phyloP scores from a whole-genome alignment of 2,113 vertebrate genomes.

The Megatriorchis doriae region DNA sequence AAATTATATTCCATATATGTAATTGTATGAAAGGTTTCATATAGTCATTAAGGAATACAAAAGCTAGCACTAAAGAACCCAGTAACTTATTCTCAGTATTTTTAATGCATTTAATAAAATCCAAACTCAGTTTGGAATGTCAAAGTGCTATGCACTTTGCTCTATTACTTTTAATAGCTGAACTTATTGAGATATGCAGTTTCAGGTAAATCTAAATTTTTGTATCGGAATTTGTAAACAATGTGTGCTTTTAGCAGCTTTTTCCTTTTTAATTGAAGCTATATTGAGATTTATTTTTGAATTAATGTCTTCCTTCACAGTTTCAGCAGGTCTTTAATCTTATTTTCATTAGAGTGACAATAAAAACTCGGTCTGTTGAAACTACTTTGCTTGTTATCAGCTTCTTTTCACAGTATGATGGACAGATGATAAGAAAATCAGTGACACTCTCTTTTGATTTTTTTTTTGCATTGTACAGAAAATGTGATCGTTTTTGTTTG shows the following conservation, averaged over 20 bases:
- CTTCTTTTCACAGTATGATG: background rate
- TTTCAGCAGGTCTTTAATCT: background rate
- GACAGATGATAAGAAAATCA: background rate
- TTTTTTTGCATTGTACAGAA: background rate
- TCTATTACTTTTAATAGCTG: background rate
- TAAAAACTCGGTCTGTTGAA: background rate
- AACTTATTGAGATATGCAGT: background rate
- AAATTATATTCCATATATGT: background rate
- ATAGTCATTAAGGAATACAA: background rate
- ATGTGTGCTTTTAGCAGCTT: accelerated
- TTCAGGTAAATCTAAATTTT: background rate
- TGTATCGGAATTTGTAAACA: background rate
- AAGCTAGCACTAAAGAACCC: background rate
- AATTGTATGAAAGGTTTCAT: background rate
- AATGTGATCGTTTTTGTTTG: background rate
- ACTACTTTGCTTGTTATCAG: background rate
- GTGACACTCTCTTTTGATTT: background rate
- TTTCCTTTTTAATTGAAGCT: background rate
- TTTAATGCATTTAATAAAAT: background rate
- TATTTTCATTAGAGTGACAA: background rate
- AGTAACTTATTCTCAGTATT: background rate
- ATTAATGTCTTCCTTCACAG: background rate
- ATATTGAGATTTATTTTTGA: background rate
- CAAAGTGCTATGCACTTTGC: background rate
- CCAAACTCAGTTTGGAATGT: background rate